A percentile compares a stretch with the other conserved stretches of the same genome.
phyloP scores from a whole-genome alignment of 64 coral and sea anemone genomes.

The Montipora capricornis region DNA sequence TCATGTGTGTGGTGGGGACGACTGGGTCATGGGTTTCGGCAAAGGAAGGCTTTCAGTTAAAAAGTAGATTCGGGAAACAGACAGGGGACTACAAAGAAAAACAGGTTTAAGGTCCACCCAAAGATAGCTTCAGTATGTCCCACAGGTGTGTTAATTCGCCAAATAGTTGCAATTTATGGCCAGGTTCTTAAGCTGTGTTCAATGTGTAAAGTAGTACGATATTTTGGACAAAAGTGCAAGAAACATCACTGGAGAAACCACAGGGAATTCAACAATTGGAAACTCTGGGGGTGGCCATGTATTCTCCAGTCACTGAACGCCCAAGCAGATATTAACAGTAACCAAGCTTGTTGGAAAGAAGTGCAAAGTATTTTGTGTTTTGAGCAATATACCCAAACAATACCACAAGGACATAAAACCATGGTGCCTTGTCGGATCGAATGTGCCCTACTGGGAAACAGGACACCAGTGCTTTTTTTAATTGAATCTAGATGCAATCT shows the following conservation, averaged over 20 bases:
- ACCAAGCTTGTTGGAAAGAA: constrained; percentile 54
- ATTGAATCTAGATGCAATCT: not conserved
- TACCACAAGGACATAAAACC: not conserved
- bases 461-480: constrained; percentile 31
- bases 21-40: not conserved
- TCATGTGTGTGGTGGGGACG: not conserved
- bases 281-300: constrained; percentile 5
- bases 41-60: not conserved
- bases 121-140: not conserved
- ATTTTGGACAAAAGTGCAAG: constrained; percentile 67
- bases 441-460: constrained; percentile 10
- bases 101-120: constrained; percentile 31
- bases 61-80: constrained; percentile 12
- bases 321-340: constrained; percentile 35
- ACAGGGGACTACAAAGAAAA: constrained; percentile 35
- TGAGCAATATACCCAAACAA: not conserved
- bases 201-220: constrained; percentile 35
- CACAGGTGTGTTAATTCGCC: constrained; percentile 48
- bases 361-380: not conserved
- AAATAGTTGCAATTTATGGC: not conserved
- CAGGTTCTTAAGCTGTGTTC: constrained; percentile 7
- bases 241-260: constrained; percentile 59
- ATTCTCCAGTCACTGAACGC: constrained; percentile 38
- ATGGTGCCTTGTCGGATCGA: not conserved
- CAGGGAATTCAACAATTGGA: constrained; percentile 49